phyloP scores from a whole-genome alignment of 2,888 invertebrate species.

The Hololepta plana region DNA sequence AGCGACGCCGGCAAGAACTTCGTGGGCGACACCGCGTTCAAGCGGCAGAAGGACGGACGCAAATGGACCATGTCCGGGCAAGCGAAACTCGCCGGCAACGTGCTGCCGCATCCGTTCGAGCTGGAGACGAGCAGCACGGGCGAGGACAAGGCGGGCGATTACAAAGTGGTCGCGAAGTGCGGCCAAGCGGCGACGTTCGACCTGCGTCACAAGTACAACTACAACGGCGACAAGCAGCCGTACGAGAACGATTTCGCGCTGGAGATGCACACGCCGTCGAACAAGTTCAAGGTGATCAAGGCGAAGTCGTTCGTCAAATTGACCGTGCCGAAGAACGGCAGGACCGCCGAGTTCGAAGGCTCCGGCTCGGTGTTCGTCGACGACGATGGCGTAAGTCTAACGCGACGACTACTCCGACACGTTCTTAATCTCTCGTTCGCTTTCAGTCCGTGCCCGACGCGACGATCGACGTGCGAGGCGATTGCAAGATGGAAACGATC shows the following conservation, averaged over 20 bases:
- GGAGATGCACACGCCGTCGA: constrained; percentile 35
- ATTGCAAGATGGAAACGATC: constrained; percentile 6
- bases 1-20: constrained; percentile 30
- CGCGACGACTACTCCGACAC: no score
- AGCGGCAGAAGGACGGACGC: constrained; percentile 22
- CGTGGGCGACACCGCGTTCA: constrained; percentile 21
- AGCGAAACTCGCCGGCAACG: constrained; percentile 21
- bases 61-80: no score
- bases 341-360: constrained; percentile 12
- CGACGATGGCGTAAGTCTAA: constrained; percentile 12
- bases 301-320: constrained; percentile 20
- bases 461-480: constrained; percentile 36
- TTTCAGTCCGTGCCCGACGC: constrained; percentile 25
- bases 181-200: constrained; percentile 19
- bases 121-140: constrained; percentile 14
- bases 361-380: constrained; percentile 16
- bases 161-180: constrained; percentile 13
- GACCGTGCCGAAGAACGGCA: constrained; percentile 18
- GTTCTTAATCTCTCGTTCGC: no score
- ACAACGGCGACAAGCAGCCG: no score
- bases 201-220: no score
- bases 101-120: constrained; percentile 22
- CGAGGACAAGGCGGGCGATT: constrained; percentile 11
- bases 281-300: constrained; percentile 37
- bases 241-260: constrained; percentile 31